Conservation (phyloP, 64 coral and sea anemone species). For the Montipora cactus region DNA sequence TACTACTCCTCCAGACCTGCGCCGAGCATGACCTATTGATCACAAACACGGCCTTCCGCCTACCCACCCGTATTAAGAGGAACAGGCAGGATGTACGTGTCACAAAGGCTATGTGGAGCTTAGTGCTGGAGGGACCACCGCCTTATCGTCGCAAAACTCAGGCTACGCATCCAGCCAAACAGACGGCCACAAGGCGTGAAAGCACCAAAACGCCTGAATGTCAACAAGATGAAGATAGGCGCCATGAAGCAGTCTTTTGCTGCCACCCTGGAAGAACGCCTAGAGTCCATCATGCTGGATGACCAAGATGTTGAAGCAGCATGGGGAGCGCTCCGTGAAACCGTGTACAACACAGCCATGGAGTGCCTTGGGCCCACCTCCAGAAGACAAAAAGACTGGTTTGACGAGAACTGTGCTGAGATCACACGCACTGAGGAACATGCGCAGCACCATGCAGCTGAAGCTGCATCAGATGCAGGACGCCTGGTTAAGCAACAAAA, state of each 20-base stretch:
- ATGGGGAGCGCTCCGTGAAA: neutral
- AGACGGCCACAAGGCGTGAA: neutral
- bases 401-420: conserved; percentile 8
- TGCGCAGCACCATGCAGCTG: neutral
- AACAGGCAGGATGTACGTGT: neutral
- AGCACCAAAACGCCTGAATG: neutral
- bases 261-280: neutral
- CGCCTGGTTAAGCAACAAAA: conserved; percentile 21
- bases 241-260: too few relatives aligned
- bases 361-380: too few relatives aligned
- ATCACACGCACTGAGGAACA: neutral
- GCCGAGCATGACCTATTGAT: neutral
- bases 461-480: conserved; percentile 8
- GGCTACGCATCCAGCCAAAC: neutral
- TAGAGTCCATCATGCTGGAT: neutral
- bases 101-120: neutral
- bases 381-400: conserved; percentile 25
- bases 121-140: conserved; percentile 2
- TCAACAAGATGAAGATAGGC: neutral
- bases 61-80: conserved; percentile 1
- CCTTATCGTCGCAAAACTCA: neutral
- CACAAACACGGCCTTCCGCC: conserved; percentile 9
- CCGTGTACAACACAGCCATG: too few relatives aligned
- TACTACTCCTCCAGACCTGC: neutral
- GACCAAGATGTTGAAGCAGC: too few relatives aligned